These are phyloP conservation scores for Ephialtes manifestator DNA, from an alignment of 2,888 invertebrate species.

Conservation along the genomic window DNA sequence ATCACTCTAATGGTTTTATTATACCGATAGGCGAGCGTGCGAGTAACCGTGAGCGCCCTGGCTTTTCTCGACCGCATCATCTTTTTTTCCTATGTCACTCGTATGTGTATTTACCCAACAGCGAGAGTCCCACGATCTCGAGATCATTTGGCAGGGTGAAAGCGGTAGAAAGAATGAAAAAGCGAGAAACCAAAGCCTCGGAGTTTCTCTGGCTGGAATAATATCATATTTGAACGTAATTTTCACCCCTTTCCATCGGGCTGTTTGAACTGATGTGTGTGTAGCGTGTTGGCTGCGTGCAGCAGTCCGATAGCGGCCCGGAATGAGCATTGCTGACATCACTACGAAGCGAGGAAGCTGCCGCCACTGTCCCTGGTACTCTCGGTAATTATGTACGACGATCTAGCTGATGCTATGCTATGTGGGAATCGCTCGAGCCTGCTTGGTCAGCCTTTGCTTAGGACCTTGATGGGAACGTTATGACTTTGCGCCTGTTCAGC, in stretches of 20 bases:
- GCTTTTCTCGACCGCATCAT: slow-evolving; percentile 66
- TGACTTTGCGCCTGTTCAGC: slow-evolving; percentile 69
- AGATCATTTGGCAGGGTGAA: slow-evolving; percentile 30
- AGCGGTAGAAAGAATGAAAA: slow-evolving; percentile 25
- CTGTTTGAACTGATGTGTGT: slow-evolving; percentile 27
- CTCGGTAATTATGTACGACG: slow-evolving; percentile 79
- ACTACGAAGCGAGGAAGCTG: slow-evolving; percentile 66
- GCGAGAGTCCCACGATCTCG: slow-evolving; percentile 26
- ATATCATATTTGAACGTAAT: slow-evolving; percentile 50
- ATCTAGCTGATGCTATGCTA: slow-evolving; percentile 67
- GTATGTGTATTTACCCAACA: slow-evolving; percentile 22
- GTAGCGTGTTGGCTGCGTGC: slow-evolving; percentile 62
- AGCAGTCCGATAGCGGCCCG: slow-evolving; percentile 80
- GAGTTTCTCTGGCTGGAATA: slow-evolving; percentile 43
- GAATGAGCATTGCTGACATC: slow-evolving; percentile 85
- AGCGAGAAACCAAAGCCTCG: slow-evolving; percentile 11
- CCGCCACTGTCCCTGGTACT: slow-evolving; percentile 65
- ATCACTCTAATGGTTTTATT: slow-evolving; percentile 86
- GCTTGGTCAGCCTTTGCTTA: slow-evolving; percentile 86
- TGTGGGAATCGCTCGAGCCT: slow-evolving; percentile 62
- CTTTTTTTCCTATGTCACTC: slow-evolving; percentile 29
- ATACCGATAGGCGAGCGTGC: slow-evolving; percentile 80
- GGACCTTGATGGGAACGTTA: slow-evolving; percentile 79
- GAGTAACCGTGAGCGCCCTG: slow-evolving; percentile 49
- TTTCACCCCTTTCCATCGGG: slow-evolving; percentile 42